These are phyloP conservation scores for Amblyraja radiata DNA, from an alignment of 2,797 vertebrate species.

Conservation along the genomic window DNA sequence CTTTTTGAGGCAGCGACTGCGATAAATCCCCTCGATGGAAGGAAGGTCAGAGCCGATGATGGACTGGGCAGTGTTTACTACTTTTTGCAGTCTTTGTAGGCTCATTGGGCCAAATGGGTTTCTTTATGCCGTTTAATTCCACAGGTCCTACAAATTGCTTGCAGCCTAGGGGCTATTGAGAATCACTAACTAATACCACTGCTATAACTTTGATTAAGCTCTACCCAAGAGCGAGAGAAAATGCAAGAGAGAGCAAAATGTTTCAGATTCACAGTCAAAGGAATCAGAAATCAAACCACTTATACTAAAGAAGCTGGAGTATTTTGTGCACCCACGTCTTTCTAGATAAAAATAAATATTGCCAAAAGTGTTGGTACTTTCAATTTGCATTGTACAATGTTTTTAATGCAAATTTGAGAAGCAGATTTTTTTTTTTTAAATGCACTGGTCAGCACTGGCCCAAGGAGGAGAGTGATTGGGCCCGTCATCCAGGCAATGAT, in stretches of 20 bases:
- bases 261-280: background rate
- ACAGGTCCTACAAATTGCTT: background rate
- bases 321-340: background rate
- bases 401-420: background rate
- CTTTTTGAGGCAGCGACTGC: too few species aligned
- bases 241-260: background rate
- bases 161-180: background rate
- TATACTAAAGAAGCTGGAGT: background rate
- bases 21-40: too few species aligned
- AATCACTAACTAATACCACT: background rate
- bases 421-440: background rate
- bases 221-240: background rate
- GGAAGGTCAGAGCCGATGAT: too few species aligned
- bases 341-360: background rate
- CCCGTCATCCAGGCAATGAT: background rate
- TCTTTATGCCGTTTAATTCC: background rate
- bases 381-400: background rate
- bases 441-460: background rate
- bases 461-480: background rate
- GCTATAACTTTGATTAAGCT: background rate
- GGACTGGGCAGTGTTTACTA: too few species aligned
- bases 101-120: background rate
- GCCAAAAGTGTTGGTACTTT: background rate
- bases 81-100: too few species aligned
- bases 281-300: background rate